Evolutionary conservation across 1,140 invertebrate species (phyloP).

Genomic region (Rhagoletis pomonella): DNA sequence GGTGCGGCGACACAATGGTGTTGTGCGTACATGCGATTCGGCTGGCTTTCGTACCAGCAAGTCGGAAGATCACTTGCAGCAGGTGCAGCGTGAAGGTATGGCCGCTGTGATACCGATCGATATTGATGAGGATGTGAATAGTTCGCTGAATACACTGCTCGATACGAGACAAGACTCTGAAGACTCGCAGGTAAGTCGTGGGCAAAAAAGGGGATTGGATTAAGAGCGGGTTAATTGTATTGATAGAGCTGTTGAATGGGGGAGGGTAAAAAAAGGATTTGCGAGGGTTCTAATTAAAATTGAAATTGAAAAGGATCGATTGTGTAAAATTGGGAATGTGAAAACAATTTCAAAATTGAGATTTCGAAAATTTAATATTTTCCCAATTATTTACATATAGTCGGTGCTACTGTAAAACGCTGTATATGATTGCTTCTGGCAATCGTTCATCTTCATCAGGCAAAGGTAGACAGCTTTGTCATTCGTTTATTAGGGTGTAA

Average conservation of each 20-base stretch:
- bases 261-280: too few species aligned
- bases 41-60: slow-evolving; percentile 83
- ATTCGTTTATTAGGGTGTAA: too few species aligned
- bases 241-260: neutral
- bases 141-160: slow-evolving; percentile 91
- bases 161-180: slow-evolving; percentile 86
- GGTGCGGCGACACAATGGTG: slow-evolving; percentile 67
- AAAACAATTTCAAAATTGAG: too few species aligned
- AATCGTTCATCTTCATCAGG: too few species aligned
- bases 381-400: too few species aligned
- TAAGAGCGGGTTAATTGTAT: neutral
- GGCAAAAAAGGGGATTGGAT: neutral
- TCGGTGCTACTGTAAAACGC: too few species aligned
- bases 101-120: slow-evolving; percentile 88
- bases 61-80: slow-evolving; percentile 90
- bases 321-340: too few species aligned
- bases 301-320: too few species aligned
- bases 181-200: slow-evolving; percentile 71
- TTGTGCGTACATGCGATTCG: slow-evolving; percentile 71
- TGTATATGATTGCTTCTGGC: too few species aligned
- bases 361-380: too few species aligned
- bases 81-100: slow-evolving; percentile 73
- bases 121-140: slow-evolving; percentile 94
- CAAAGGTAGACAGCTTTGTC: too few species aligned
- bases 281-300: too few species aligned